phyloP scores from a whole-genome alignment of 1,140 invertebrate species.

The Micrasema minimum region DNA sequence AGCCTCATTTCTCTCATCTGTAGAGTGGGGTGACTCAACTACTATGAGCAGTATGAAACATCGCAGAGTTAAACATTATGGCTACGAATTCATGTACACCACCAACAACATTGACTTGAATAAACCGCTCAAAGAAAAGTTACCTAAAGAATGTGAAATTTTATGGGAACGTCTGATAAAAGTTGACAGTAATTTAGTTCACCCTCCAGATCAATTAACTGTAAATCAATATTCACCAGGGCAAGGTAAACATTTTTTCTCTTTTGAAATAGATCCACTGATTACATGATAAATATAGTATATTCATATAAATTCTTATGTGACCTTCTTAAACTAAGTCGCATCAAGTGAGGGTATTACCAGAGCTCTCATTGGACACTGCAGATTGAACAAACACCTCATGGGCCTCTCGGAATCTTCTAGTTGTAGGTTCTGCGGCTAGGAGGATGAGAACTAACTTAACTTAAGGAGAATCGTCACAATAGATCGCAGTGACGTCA shows the following conservation, averaged over 20 bases:
- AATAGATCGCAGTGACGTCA: no score
- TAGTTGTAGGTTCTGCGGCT: no score
- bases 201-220: constrained; percentile 89
- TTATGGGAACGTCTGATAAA: constrained; percentile 73
- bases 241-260: constrained; percentile 86
- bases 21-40: constrained; percentile 69
- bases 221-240: constrained; percentile 92
- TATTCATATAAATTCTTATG: no score
- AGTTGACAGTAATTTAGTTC: constrained; percentile 59
- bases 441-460: no score
- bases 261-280: no score
- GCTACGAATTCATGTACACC: constrained; percentile 92
- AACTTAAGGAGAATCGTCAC: no score
- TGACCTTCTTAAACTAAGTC: no score
- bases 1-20: constrained; percentile 69
- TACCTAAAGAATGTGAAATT: constrained; percentile 78
- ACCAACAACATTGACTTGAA: constrained; percentile 87
- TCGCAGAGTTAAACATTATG: constrained; percentile 91
- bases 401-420: no score
- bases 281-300: no score
- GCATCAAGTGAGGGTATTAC: no score
- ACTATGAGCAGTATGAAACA: constrained; percentile 77
- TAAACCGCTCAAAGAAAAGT: constrained; percentile 72
- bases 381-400: no score
- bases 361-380: no score